Percentiles rank a stretch among this genome's conserved stretches.
Evolutionary conservation across 2,113 vertebrate species (phyloP).

Genomic region (Etia nguti): DNA sequence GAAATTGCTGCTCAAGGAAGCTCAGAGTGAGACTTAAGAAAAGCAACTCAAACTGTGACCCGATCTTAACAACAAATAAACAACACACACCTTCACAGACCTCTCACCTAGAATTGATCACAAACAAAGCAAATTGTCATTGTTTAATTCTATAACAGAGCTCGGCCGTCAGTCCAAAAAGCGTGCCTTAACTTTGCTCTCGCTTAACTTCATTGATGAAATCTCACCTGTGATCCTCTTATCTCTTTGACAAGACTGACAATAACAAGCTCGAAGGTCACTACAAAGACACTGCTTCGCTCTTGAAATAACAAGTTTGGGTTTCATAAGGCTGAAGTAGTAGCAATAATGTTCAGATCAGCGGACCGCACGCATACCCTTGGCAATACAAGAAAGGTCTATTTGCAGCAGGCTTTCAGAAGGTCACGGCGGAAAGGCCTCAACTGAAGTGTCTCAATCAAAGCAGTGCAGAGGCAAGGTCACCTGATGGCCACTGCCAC

Average conservation of each 20-base stretch:
- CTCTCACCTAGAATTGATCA: neutral
- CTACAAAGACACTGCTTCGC: conserved; percentile 23
- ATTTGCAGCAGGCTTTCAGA: conserved; percentile 6
- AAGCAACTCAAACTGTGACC: neutral
- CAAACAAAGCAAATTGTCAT: neutral
- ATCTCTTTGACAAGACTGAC: conserved; percentile 50
- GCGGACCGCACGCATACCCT: conserved; percentile 4
- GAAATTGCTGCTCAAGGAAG: conserved; percentile 43
- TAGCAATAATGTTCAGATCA: conserved; percentile 34
- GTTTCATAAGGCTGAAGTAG: conserved; percentile 14
- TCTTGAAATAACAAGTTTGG: conserved; percentile 37
- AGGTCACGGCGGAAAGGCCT: conserved; percentile 25
- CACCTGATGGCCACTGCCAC: conserved; percentile 1
- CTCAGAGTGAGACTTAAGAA: conserved; percentile 24
- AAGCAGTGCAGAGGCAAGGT: conserved; percentile 24
- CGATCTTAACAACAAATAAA: neutral
- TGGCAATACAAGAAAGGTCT: conserved; percentile 1
- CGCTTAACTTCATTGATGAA: conserved; percentile 37
- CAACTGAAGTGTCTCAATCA: conserved; percentile 48
- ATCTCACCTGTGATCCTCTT: conserved; percentile 56
- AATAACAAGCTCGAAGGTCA: conserved; percentile 55
- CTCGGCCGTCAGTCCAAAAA: neutral
- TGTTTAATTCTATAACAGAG: neutral
- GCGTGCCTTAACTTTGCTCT: conserved; percentile 5
- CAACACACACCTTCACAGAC: neutral